These are phyloP conservation scores for Chelonus formosanus DNA, from an alignment of 2,888 invertebrate genomes.

Conservation along the genomic window DNA sequence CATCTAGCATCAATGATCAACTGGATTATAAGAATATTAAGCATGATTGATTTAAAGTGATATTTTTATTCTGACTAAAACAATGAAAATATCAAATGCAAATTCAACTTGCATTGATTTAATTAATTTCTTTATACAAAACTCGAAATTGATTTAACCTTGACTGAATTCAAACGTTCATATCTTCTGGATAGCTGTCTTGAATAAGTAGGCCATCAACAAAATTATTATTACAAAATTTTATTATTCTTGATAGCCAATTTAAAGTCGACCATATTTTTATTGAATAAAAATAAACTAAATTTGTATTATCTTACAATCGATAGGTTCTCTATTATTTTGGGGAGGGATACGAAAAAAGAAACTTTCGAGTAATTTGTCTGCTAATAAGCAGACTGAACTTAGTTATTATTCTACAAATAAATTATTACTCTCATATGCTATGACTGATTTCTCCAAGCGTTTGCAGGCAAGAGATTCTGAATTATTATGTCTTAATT, in stretches of 20 bases:
- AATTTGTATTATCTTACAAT: neutral
- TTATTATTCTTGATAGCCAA: neutral
- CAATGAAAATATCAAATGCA: no score
- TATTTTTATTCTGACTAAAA: no score
- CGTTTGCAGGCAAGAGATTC: slow-evolving; percentile 60
- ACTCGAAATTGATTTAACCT: no score
- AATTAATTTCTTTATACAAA: neutral
- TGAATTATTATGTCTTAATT: slow-evolving; percentile 42
- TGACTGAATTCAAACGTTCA: no score
- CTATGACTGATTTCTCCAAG: slow-evolving; percentile 57
- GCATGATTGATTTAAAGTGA: no score
- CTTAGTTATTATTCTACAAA: neutral
- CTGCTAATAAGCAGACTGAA: no score
- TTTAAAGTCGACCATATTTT: no score
- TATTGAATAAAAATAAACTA: neutral
- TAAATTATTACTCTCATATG: slow-evolving; percentile 35
- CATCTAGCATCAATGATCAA: slow-evolving; percentile 46
- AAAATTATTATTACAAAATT: slow-evolving; percentile 1
- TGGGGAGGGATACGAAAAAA: slow-evolving; percentile 1
- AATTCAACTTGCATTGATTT: neutral
- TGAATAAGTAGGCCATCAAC: neutral
- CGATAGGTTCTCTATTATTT: neutral
- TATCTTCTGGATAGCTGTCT: no score
- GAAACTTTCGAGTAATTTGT: no score
- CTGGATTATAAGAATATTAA: neutral